Percentiles rank a stretch among this genome's conserved stretches.
Conservation (phyloP, 2,113 vertebrate genomes). For the Trogon surrucura region DNA sequence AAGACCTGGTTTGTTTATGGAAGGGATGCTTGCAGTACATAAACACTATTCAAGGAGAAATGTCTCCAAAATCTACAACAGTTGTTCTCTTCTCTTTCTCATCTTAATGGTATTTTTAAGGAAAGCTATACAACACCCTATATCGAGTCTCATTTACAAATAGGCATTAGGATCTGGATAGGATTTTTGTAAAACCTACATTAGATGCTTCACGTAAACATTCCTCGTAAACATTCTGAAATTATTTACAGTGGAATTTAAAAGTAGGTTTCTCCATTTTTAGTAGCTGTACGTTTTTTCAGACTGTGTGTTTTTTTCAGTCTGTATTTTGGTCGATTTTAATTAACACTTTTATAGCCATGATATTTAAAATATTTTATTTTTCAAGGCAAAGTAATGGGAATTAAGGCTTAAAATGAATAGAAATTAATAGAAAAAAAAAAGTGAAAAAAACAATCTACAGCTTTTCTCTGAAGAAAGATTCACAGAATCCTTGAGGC, state of each 20-base stretch:
- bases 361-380: background rate
- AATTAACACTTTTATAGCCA: background rate
- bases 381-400: background rate
- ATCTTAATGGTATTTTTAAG: conserved; percentile 49
- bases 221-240: background rate
- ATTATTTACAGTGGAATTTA: background rate
- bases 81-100: conserved; percentile 43
- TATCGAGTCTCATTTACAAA: background rate
- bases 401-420: background rate
- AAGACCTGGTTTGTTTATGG: conserved; percentile 69
- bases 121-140: background rate
- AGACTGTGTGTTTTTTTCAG: background rate
- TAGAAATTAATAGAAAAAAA: background rate
- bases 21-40: conserved; percentile 62
- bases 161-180: background rate
- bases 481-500: background rate
- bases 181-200: background rate
- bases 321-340: background rate
- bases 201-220: background rate
- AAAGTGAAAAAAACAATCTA: background rate
- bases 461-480: background rate
- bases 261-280: background rate
- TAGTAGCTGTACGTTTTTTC: background rate
- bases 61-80: conserved; percentile 50
- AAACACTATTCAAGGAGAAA: conserved; percentile 69